These are phyloP conservation scores for Notarius lentiginosus DNA, from an alignment of 2,113 vertebrate genomes.

Conservation along the genomic window DNA sequence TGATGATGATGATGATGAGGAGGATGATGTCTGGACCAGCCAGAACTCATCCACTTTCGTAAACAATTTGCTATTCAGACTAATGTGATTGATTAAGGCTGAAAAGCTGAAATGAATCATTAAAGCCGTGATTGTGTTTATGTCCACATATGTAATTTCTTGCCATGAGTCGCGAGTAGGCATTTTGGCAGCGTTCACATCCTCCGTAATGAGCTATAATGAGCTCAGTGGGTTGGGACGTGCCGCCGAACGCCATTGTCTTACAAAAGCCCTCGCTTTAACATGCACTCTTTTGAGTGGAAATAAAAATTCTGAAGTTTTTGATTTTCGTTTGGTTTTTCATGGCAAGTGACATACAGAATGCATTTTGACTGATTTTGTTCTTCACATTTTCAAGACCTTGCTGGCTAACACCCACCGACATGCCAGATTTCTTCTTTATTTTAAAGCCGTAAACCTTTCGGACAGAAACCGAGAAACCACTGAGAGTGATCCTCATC, in stretches of 20 bases:
- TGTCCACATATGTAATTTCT: not conserved
- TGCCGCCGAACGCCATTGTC: not conserved
- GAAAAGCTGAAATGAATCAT: conserved; percentile 12
- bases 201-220: conserved; percentile 25
- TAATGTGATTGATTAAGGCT: not conserved
- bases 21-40: not conserved
- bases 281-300: not conserved
- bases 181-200: not conserved
- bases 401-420: not conserved
- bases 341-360: not conserved
- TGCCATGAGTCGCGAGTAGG: not conserved
- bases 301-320: not conserved
- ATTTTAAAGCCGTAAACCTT: not conserved
- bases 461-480: no score
- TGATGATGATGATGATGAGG: no score
- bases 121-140: conserved; percentile 4
- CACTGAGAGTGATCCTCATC: not conserved
- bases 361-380: not conserved
- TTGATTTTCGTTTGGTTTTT: not conserved
- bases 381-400: not conserved
- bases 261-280: not conserved
- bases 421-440: not conserved
- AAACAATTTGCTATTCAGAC: not conserved
- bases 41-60: not conserved
- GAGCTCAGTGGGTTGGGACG: conserved; percentile 23